phyloP scores from a whole-genome alignment of 92 coral and sea anemone genomes.

The Epizoanthus ramosus region DNA sequence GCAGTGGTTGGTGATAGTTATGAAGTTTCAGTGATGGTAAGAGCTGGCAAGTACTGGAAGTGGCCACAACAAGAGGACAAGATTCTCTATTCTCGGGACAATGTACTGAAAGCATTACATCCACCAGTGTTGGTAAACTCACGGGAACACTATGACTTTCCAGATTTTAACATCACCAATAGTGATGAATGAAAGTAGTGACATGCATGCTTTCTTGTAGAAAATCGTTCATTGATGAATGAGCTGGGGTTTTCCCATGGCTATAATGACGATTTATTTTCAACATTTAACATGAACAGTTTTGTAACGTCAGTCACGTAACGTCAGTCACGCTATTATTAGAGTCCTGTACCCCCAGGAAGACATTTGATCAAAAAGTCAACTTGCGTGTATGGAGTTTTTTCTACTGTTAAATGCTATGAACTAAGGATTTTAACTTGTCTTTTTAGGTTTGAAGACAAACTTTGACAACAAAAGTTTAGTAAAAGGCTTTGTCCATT shows the following conservation, averaged over 20 bases:
- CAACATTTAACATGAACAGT: slow-evolving; percentile 26
- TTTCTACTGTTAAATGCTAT: slow-evolving; percentile 36
- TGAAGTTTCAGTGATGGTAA: slow-evolving; percentile 50
- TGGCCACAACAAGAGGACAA: slow-evolving; percentile 54
- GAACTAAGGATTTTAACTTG: slow-evolving; percentile 39
- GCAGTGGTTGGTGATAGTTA: slow-evolving; percentile 44
- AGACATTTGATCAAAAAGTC: slow-evolving; percentile 38
- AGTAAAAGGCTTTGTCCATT: slow-evolving; percentile 32
- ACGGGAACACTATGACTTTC: slow-evolving; percentile 52
- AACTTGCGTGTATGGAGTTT: slow-evolving; percentile 35
- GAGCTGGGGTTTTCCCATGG: slow-evolving; percentile 44
- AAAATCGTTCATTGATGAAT: slow-evolving; percentile 41
- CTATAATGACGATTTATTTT: slow-evolving; percentile 18
- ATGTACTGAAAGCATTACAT: slow-evolving; percentile 44
- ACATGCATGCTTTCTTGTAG: slow-evolving; percentile 17
- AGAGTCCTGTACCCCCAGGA: slow-evolving; percentile 27
- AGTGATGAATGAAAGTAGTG: slow-evolving; percentile 48
- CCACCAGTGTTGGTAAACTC: slow-evolving; percentile 49
- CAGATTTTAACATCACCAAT: slow-evolving; percentile 44
- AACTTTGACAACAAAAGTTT: slow-evolving; percentile 25
- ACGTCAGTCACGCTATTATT: slow-evolving; percentile 44
- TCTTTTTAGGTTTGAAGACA: slow-evolving; percentile 27
- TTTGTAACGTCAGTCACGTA: slow-evolving; percentile 26
- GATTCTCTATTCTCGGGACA: slow-evolving; percentile 45
- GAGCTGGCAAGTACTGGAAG: slow-evolving; percentile 57